Evolutionary conservation across 2,888 invertebrate species (phyloP).

Genomic region (Eudemis profundana): DNA sequence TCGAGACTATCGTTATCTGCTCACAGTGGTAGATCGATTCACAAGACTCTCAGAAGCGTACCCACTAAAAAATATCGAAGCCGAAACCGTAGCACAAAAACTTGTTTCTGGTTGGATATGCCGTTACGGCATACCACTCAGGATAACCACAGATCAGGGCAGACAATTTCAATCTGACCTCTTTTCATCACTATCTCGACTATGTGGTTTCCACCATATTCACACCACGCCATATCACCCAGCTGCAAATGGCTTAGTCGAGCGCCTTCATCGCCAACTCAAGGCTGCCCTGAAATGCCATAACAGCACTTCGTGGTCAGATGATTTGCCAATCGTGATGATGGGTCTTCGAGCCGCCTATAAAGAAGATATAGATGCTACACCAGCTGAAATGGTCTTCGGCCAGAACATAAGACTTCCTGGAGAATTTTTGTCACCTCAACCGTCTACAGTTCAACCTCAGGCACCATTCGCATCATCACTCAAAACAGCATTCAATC

Average conservation of each 20-base stretch:
- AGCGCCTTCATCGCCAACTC: conserved; percentile 26
- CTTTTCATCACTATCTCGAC: not conserved
- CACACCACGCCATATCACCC: not conserved
- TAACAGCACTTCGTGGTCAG: conserved; percentile 45
- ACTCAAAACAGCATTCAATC: too few species aligned
- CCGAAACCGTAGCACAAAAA: not conserved
- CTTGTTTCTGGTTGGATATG: not conserved
- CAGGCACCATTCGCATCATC: too few species aligned
- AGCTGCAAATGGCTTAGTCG: not conserved
- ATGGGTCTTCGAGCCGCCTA: conserved; percentile 47
- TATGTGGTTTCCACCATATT: not conserved
- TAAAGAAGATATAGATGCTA: too few species aligned
- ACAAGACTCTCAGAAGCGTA: conserved; percentile 11
- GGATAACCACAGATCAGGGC: not conserved
- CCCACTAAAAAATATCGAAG: conserved; percentile 1
- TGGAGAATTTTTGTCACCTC: too few species aligned
- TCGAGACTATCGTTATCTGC: not conserved
- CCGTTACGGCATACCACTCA: not conserved
- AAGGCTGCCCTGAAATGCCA: conserved; percentile 37
- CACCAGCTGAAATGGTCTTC: too few species aligned
- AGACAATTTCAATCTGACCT: not conserved
- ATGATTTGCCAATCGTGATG: conserved; percentile 56
- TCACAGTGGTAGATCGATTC: conserved; percentile 5
- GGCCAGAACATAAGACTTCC: too few species aligned
- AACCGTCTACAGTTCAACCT: too few species aligned